Percentiles rank a stretch among this genome's conserved stretches.
phyloP scores from a whole-genome alignment of 2,113 vertebrate genomes.

The Ptilonorhynchus violaceus region DNA sequence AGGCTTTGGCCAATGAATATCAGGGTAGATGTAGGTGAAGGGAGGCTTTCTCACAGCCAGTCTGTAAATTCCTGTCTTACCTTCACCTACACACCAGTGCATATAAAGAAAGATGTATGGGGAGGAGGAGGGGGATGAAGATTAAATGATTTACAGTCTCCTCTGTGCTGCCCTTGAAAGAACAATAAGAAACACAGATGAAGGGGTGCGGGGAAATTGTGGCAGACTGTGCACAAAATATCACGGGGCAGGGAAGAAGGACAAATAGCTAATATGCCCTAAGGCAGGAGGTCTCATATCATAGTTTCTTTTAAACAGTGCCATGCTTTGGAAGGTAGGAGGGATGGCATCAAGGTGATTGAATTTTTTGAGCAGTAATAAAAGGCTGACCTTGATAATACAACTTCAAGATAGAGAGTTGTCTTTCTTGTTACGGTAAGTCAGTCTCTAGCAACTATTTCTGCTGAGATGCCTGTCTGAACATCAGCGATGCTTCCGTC shows the following conservation, averaged over 20 bases:
- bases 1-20: not conserved
- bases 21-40: not conserved
- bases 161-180: not conserved
- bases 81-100: not conserved
- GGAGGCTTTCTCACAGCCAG: not conserved
- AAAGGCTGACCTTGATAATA: not conserved
- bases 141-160: not conserved
- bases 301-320: not conserved
- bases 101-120: not conserved
- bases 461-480: not conserved
- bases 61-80: not conserved
- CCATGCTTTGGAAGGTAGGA: not conserved
- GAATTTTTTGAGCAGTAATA: not conserved
- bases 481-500: accelerated
- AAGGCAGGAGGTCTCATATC: not conserved
- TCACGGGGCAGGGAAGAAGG: not conserved
- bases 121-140: not conserved
- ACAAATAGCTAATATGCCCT: accelerated
- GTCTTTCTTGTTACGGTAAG: not conserved
- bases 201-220: not conserved
- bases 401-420: not conserved
- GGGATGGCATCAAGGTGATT: not conserved
- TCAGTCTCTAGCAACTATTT: not conserved
- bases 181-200: not conserved
- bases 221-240: not conserved